phyloP scores from a whole-genome alignment of 2,888 invertebrate genomes.

The Aelia acuminata region DNA sequence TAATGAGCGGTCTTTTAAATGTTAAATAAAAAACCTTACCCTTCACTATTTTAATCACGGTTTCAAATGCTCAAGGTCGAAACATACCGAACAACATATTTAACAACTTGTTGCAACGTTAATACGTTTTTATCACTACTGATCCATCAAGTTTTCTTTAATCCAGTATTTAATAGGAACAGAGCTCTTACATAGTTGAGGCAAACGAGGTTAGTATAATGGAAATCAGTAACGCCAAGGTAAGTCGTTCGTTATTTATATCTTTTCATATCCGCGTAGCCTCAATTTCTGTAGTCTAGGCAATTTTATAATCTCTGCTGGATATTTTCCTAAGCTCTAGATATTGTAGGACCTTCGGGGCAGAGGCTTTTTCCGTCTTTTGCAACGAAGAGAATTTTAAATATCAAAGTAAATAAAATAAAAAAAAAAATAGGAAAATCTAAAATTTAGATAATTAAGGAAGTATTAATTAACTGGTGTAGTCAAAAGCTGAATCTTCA shows the following conservation, averaged over 20 bases:
- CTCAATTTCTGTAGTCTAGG: neutral
- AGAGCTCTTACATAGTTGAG: neutral
- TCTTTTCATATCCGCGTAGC: neutral
- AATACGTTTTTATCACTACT: neutral
- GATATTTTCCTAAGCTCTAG: neutral
- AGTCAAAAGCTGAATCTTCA: too few species aligned
- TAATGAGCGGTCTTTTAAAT: neutral
- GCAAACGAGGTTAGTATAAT: neutral
- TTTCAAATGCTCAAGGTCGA: neutral
- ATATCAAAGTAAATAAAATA: too few species aligned
- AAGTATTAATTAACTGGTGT: too few species aligned
- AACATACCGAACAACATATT: neutral
- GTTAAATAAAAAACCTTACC: neutral
- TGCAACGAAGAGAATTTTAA: neutral
- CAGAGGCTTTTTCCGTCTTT: neutral
- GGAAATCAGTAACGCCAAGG: neutral
- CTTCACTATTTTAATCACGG: neutral
- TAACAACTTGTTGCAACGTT: neutral
- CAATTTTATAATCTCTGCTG: neutral
- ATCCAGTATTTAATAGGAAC: slow-evolving; percentile 4
- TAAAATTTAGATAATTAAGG: too few species aligned
- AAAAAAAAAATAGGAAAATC: too few species aligned
- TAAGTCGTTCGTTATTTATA: neutral
- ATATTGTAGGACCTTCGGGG: neutral
- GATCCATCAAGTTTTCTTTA: neutral